These are phyloP conservation scores for Propsilocerus akamusi DNA, from an alignment of 1,140 invertebrate species.

Conservation along the genomic window DNA sequence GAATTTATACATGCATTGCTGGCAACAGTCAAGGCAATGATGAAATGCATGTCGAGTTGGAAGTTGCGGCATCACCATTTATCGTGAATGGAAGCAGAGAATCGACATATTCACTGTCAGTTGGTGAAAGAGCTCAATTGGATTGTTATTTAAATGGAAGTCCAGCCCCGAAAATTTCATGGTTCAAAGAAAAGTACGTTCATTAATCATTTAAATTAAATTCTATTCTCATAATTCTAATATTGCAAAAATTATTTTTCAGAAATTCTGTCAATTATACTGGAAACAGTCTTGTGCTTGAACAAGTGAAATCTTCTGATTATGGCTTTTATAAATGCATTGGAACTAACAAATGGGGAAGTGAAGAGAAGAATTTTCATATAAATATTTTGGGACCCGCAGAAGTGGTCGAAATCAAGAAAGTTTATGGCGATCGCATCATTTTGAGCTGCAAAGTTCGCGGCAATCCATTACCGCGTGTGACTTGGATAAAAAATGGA, in stretches of 20 bases:
- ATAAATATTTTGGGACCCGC: not conserved
- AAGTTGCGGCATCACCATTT: not conserved
- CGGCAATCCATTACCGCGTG: not conserved
- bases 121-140: not conserved
- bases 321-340: not conserved
- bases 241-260: too few relatives aligned
- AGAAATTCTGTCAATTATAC: too few relatives aligned
- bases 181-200: not conserved
- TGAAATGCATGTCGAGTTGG: not conserved
- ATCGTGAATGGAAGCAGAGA: not conserved
- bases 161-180: not conserved
- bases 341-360: not conserved
- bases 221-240: too few relatives aligned
- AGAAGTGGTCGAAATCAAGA: not conserved
- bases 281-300: not conserved
- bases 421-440: not conserved
- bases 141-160: not conserved
- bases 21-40: not conserved
- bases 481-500: not conserved
- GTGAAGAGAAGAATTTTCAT: not conserved
- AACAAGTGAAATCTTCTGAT: not conserved
- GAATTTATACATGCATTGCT: not conserved
- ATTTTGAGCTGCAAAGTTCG: not conserved
- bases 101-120: not conserved
- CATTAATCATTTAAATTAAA: not conserved